A percentile compares a stretch with the other conserved stretches of the same genome.
Evolutionary conservation across 2,888 invertebrate genomes (phyloP).

Genomic region (Drosophila leonis): DNA sequence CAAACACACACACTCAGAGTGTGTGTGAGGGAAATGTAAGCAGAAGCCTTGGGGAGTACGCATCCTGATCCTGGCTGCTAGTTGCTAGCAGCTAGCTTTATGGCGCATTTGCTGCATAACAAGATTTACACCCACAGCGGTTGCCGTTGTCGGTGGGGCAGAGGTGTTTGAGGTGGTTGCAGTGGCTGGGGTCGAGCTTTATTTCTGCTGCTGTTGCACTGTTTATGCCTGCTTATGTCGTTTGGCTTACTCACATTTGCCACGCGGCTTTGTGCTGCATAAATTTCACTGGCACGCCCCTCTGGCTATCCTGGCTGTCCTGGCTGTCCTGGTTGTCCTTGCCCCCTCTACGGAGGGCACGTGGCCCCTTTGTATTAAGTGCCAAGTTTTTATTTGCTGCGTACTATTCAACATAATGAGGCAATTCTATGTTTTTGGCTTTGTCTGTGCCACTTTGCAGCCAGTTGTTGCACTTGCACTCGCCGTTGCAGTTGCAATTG

Average conservation of each 20-base stretch:
- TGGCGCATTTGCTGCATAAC: slow-evolving; percentile 78
- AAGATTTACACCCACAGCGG: slow-evolving; percentile 73
- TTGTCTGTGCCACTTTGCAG: slow-evolving; percentile 21
- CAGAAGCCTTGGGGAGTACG: slow-evolving; percentile 43
- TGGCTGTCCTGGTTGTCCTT: background rate
- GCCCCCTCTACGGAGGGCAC: slow-evolving; percentile 24
- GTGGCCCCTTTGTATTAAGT: slow-evolving; percentile 75
- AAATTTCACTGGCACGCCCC: slow-evolving; percentile 63
- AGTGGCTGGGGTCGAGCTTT: slow-evolving; percentile 9
- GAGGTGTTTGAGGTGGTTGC: background rate
- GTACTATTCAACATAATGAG: slow-evolving; percentile 71
- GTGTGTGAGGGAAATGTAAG: slow-evolving; percentile 24
- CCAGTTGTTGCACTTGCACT: slow-evolving; percentile 50
- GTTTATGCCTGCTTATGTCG: slow-evolving; percentile 80
- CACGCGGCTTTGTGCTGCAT: slow-evolving; percentile 76
- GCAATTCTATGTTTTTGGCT: slow-evolving; percentile 54
- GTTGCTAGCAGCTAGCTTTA: slow-evolving; percentile 65
- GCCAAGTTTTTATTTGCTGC: slow-evolving; percentile 68
- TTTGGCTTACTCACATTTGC: slow-evolving; percentile 80
- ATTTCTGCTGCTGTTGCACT: slow-evolving; percentile 36
- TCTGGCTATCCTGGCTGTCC: background rate
- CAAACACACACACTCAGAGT: too few species aligned
- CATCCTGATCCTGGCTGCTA: slow-evolving; percentile 51
- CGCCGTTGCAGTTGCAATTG: slow-evolving; percentile 24
- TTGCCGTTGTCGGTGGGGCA: background rate